Conservation (phyloP, 2,888 invertebrate species). For the Blastobasis lacticolella region DNA sequence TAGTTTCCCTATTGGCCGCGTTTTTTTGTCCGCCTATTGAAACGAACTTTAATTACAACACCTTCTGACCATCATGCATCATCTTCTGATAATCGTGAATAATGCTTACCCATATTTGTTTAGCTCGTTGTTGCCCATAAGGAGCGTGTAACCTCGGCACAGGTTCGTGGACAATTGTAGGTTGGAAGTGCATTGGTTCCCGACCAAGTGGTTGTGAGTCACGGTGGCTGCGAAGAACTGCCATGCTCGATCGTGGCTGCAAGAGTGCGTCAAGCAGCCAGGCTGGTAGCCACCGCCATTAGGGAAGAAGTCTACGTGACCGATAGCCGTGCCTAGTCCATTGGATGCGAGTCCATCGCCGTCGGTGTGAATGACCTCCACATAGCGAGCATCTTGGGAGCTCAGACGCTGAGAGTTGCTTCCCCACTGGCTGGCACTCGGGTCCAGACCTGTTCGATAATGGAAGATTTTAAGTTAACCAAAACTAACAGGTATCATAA, state of each 20-base stretch:
- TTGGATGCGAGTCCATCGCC: conserved; percentile 26
- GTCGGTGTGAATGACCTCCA: conserved; percentile 54
- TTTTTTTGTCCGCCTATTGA: no score
- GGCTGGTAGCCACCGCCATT: conserved; percentile 85
- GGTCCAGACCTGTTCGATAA: conserved; percentile 36
- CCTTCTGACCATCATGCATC: no score
- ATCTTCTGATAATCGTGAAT: not conserved
- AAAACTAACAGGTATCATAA: no score
- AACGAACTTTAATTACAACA: no score
- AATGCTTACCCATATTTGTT: conserved; percentile 32
- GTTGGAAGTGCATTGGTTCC: conserved; percentile 26
- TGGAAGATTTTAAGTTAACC: not conserved
- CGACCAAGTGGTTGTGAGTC: conserved; percentile 20
- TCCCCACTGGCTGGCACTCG: conserved; percentile 34
- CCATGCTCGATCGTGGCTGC: conserved; percentile 42
- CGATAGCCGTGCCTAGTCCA: conserved; percentile 83
- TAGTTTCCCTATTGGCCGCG: no score
- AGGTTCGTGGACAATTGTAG: conserved; percentile 27
- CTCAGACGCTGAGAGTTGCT: conserved; percentile 24
- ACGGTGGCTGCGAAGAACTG: conserved; percentile 40
- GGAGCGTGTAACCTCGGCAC: conserved; percentile 28
- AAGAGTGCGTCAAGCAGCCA: conserved; percentile 37
- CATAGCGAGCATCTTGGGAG: conserved; percentile 36
- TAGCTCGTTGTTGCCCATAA: conserved; percentile 31
- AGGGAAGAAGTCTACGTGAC: conserved; percentile 90